Conservation (phyloP, 2,797 vertebrate species). For the Loriculus beryllinus region DNA sequence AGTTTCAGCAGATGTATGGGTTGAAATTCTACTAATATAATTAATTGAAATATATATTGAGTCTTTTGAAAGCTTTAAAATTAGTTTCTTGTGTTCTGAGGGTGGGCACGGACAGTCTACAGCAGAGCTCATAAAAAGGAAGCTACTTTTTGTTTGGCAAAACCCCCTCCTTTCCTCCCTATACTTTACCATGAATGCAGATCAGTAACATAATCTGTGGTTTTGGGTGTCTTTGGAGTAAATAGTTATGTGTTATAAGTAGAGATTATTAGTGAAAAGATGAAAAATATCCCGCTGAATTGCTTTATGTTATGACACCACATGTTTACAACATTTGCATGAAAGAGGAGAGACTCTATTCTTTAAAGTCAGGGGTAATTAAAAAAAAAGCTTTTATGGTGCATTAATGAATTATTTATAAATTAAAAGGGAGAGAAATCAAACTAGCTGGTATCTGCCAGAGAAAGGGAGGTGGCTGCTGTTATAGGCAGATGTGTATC, state of each 20-base stretch:
- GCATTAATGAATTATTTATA: background rate
- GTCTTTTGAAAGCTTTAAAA: background rate
- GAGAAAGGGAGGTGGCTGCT: background rate
- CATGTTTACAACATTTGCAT: background rate
- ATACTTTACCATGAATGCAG: background rate
- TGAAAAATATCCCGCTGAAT: background rate
- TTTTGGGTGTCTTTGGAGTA: background rate
- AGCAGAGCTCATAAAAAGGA: no score
- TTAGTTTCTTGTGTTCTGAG: background rate
- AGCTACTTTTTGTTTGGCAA: background rate
- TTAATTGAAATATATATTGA: background rate
- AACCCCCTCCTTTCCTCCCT: background rate
- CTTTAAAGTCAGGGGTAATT: background rate
- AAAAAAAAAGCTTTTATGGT: background rate
- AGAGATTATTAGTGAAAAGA: background rate
- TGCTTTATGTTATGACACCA: background rate
- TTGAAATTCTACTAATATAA: background rate
- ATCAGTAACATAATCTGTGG: background rate
- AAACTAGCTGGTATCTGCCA: background rate
- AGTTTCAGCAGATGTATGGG: background rate
- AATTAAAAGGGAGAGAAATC: background rate
- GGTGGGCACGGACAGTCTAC: fast-evolving
- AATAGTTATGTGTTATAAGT: background rate
- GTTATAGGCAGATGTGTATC: background rate
- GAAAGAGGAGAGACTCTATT: background rate